Base-by-base conservation (phyloP, 2,113 vertebrate genomes). In the Aegotheles bennettii region DNA sequence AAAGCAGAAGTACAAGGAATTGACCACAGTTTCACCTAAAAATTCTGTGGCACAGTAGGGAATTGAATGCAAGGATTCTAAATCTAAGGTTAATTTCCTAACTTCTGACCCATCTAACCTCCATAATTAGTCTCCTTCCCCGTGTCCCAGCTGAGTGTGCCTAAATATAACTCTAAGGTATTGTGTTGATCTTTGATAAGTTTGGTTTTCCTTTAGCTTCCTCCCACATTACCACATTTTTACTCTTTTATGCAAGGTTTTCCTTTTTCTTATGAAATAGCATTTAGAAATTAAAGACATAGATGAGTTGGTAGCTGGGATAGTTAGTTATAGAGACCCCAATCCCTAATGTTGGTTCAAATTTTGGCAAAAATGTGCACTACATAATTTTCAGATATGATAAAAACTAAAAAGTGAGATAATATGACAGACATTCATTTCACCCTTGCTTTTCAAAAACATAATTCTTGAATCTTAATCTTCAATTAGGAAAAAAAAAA, bases 11-110 rank as follows among this genome's bases (percentile, higher is more conserved):
- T 53, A 48, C 82, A 83, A 84, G 33, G 25, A 83, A 73, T 80
- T 79, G 57, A 79, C 68, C 75, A 82, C 40, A 67, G 23, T 60
- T 91, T 89, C 53, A 74, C 67, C 63, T 57, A 76, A 11, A 47
- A 91, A 80, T 8, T 77, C 50, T 69, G 31, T 84, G 45, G 7
- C 24, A 63, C 33, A 12, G 9, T 19, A 54, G 67, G 78, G 70
- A 94, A 93, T 61, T 65, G 33, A 85, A 85, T n/a, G 10, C 21
- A 65, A 42, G 17, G 2, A 47, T 73, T 77, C 75, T 54, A 83
- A 97, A 95, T 67, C 38, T 73, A 69, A 95, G 86, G 73, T 87
- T 89, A 68, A 57, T 94, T 95, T 89, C 40, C 28, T 61, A 71
- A 69, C 47, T 90, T 87, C 57, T 95, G 75, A 84, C 59, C 48